Evolutionary conservation across 1,140 invertebrate genomes (phyloP).

Genomic region (Heliothis virescens): DNA sequence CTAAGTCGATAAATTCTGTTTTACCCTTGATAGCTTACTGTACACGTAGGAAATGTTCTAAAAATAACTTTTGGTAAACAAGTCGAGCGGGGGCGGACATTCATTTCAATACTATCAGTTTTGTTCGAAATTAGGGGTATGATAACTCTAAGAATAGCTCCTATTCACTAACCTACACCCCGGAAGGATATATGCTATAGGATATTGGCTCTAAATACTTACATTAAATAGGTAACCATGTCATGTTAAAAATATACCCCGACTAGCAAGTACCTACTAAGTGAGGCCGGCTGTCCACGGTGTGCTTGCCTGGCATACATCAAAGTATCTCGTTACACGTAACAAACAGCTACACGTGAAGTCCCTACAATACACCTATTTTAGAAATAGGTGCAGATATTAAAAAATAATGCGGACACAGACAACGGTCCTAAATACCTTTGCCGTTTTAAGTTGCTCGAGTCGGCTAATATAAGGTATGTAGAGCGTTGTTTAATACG

Average conservation of each 20-base stretch:
- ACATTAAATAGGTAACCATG: not conserved
- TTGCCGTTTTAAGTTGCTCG: not conserved
- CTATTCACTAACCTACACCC: no score
- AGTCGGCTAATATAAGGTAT: slow-evolving; percentile 14
- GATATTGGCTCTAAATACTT: no score
- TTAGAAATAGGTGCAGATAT: no score
- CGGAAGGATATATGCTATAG: no score
- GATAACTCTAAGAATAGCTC: slow-evolving; percentile 1
- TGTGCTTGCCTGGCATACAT: no score
- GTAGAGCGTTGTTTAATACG: slow-evolving; percentile 32
- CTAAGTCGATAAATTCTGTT: slow-evolving; percentile 4
- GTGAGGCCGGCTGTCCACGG: no score
- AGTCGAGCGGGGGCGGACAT: not conserved
- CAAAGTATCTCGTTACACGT: no score
- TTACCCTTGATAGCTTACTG: slow-evolving; percentile 21
- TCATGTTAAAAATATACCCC: not conserved
- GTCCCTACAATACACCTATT: no score
- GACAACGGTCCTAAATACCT: no score
- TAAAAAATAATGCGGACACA: no score
- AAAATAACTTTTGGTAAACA: slow-evolving; percentile 3
- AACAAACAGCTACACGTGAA: no score
- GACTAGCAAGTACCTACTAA: no score
- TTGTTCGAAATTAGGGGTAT: not conserved
- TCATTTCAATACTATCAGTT: slow-evolving; percentile 2
- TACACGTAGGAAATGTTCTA: slow-evolving; percentile 19